Evolutionary conservation across 2,888 invertebrate genomes (phyloP), one percentile per base, ranked within the genome.

Genomic region (Yponomeuta sedellus): DNA sequence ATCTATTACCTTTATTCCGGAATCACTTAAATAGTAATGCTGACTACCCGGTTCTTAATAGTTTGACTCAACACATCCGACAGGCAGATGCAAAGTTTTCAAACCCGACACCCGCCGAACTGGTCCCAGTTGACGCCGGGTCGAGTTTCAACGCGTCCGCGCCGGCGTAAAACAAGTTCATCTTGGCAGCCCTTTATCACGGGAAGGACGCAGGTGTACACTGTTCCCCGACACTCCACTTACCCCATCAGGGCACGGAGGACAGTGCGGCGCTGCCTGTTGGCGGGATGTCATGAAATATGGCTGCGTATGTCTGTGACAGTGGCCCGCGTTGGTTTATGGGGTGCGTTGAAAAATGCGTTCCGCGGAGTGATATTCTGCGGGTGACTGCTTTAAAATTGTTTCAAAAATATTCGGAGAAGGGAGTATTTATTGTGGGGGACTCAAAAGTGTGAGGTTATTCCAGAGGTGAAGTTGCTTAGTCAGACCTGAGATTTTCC

Each of bases 161-260:
- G 28, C 59, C 28, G 16, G 44, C 12, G 11, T 58, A 78, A 76
- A 77, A 78, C 81, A 78, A 80, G 81, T 85, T 82, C 82, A 84
- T 83, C 82, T 80, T 73, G 70, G 65, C 64, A 70, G 73, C 77
- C 75, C 81, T 82, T 83, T 85, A 82, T 83, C 81, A 80, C 69
- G 74, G 79, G 79, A 72, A 71, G 77, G 77, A 69, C 83, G 82
- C 86, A 87, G 87, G 86, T 87, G 86, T 77, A 70, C 77, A 59
- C 22, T 25, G 12, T 11, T 20, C 59, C 20, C 12, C 22, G 44
- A 52, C 44, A 52, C 44, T 52, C 44, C 44, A 52, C 44, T 52
- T 52, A 52, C 44, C 44, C 44, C 44, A 52, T 52, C 44, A 52
- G 44, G 44, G 16, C 16, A 52, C 44, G 16, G 44, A 52, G 44